Evolutionary conservation across 2,888 invertebrate species (phyloP).

Genomic region (Hololepta plana): DNA sequence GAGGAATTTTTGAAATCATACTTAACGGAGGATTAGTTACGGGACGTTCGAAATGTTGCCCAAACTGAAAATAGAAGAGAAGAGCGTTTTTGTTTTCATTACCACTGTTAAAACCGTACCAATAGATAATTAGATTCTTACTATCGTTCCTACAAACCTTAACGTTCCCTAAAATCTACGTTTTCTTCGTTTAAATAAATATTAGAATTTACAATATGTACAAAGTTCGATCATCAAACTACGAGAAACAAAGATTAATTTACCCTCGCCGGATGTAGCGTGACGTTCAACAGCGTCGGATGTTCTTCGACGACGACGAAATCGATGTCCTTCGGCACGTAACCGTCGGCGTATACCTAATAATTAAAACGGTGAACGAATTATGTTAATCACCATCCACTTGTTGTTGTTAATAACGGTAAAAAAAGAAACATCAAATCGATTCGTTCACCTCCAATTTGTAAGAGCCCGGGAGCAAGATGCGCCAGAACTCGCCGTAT

Average conservation of each 20-base stretch:
- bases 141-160: background rate
- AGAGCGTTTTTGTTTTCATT: too few relatives aligned
- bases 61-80: conserved; percentile 22
- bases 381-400: too few relatives aligned
- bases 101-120: conserved; percentile 6
- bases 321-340: conserved; percentile 64
- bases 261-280: conserved; percentile 64
- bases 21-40: conserved; percentile 25
- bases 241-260: conserved; percentile 17
- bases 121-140: too few relatives aligned
- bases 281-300: conserved; percentile 70
- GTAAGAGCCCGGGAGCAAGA: conserved; percentile 74
- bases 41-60: conserved; percentile 21
- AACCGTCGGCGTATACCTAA: conserved; percentile 75
- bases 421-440: conserved; percentile 1
- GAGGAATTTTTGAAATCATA: conserved; percentile 18
- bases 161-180: background rate
- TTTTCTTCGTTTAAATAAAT: conserved; percentile 3
- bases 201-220: conserved; percentile 3
- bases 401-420: too few relatives aligned
- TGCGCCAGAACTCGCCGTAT: conserved; percentile 90
- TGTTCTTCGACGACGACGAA: conserved; percentile 74
- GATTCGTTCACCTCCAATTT: conserved; percentile 48
- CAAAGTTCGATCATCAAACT: conserved; percentile 6
- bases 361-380: too few relatives aligned